phyloP scores from a whole-genome alignment of 2,113 vertebrate genomes.

The Meles meles region DNA sequence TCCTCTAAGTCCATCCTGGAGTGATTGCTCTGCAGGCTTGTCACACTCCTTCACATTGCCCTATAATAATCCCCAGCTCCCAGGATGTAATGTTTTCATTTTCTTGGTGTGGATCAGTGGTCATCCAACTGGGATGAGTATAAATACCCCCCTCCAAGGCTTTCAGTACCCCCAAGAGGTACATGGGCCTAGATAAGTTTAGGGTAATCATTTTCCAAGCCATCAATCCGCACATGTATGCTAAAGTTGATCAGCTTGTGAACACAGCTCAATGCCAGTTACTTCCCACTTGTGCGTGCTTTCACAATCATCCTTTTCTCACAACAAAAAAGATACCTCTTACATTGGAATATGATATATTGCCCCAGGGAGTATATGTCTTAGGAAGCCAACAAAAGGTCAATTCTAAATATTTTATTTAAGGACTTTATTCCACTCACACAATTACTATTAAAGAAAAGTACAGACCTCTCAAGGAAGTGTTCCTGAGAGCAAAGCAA shows the following conservation, averaged over 20 bases:
- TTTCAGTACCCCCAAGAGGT: not conserved
- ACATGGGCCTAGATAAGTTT: not conserved
- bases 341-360: not conserved
- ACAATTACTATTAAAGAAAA: not conserved
- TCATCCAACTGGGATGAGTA: not conserved
- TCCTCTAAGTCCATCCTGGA: not conserved
- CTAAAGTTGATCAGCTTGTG: not conserved
- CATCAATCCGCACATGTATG: not conserved
- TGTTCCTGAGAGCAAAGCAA: not conserved
- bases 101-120: not conserved
- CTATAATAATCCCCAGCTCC: not conserved
- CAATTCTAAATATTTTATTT: constrained; percentile 22
- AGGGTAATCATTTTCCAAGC: constrained; percentile 7
- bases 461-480: not conserved
- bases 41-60: not conserved
- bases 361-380: not conserved
- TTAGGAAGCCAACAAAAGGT: not conserved
- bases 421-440: not conserved
- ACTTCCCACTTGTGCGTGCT: not conserved
- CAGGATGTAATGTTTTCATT: not conserved
- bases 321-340: not conserved
- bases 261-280: not conserved
- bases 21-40: not conserved
- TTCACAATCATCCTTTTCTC: not conserved
- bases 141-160: not conserved